Evolutionary conservation across 1,140 invertebrate genomes (phyloP).

Genomic region (Caenorhabditis brenneri): DNA sequence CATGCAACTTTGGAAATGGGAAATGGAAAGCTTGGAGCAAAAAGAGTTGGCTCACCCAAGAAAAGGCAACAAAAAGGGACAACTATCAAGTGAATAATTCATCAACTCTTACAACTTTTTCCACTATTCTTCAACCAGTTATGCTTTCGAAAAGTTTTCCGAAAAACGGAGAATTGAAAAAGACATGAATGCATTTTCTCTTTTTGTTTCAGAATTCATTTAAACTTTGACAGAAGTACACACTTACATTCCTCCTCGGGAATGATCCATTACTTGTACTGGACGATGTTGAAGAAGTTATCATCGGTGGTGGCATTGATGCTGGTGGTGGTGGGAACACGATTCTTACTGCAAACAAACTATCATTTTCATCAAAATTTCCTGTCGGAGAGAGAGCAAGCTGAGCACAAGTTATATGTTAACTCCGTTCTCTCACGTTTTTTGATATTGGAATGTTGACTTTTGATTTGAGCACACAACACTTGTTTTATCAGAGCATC

Average conservation of each 20-base stretch:
- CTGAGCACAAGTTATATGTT: not conserved
- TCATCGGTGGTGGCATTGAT: conserved; percentile 21
- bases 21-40: not conserved
- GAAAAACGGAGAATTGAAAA: not conserved
- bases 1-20: not conserved
- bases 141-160: not conserved
- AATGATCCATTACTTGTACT: conserved; percentile 12
- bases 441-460: not conserved
- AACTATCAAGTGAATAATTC: conserved; percentile 34
- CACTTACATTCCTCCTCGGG: conserved; percentile 28
- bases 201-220: not conserved
- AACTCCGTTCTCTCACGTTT: not conserved
- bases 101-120: conserved; percentile 33
- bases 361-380: too few species aligned
- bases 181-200: too few species aligned
- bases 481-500: conserved; percentile 5
- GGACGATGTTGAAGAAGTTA: not conserved
- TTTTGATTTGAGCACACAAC: not conserved
- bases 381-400: too few species aligned
- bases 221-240: too few species aligned
- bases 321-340: conserved; percentile 26
- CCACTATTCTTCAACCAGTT: not conserved
- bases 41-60: not conserved
- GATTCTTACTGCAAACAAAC: conserved; percentile 35
- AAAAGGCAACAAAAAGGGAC: conserved; percentile 23